Percentiles rank a stretch among this genome's conserved stretches.
Conservation (phyloP, 2,888 invertebrate species). For the Machimus atricapillus region DNA sequence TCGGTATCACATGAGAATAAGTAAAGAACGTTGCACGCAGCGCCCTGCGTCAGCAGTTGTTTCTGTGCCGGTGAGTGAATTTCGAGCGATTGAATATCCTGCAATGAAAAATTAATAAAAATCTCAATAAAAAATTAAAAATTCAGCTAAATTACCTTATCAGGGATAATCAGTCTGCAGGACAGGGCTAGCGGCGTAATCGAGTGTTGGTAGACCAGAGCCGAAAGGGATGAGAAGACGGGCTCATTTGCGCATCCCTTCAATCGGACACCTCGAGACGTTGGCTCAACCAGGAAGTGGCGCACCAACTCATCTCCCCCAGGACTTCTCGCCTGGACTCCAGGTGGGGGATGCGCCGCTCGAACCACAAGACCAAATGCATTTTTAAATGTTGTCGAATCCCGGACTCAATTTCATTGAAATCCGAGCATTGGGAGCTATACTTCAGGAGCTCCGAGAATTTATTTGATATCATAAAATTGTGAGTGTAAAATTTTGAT, state of each 20-base stretch:
- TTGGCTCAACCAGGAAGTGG: too few species aligned
- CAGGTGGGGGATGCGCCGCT: conserved; percentile 86
- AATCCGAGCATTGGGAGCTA: too few species aligned
- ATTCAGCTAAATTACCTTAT: conserved; percentile 49
- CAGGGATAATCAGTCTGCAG: too few species aligned
- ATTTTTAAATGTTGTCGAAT: conserved; percentile 76
- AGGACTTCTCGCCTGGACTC: too few species aligned
- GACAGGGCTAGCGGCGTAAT: conserved; percentile 92
- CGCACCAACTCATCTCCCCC: too few species aligned
- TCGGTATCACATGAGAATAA: conserved; percentile 91
- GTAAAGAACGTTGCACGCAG: conserved; percentile 93
- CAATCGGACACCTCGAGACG: conserved; percentile 90
- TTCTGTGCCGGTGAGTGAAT: too few species aligned
- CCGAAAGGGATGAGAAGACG: conserved; percentile 95
- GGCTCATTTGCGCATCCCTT: conserved; percentile 97
- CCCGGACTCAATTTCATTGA: too few species aligned
- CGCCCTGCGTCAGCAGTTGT: too few species aligned
- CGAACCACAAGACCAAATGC: conserved; percentile 96
- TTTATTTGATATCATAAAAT: too few species aligned
- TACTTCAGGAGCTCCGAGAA: too few species aligned
- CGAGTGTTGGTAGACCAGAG: conserved; percentile 97
- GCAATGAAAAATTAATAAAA: conserved; percentile 21
- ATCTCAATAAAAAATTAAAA: neutral
- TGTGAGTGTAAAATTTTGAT: too few species aligned
- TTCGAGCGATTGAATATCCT: too few species aligned